These are phyloP conservation scores for Drosophila mimica DNA, from an alignment of 2,888 invertebrate genomes.

Conservation along the genomic window DNA sequence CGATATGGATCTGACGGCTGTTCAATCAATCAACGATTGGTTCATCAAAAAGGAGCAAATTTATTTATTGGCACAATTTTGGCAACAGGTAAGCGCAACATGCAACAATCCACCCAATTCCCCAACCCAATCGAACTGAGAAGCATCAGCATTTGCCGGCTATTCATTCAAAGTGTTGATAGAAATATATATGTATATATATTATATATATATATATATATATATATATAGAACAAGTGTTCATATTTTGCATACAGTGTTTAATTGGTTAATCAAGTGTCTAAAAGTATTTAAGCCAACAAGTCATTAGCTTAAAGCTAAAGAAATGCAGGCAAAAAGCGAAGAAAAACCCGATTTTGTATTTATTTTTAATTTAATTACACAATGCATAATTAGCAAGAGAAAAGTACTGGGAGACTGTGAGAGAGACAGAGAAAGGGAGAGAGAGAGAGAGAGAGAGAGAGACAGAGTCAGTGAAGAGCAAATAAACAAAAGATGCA, in stretches of 20 bases:
- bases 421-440: neutral
- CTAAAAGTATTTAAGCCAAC: neutral
- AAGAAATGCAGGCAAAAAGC: neutral
- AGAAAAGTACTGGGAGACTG: neutral
- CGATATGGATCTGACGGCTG: constrained; percentile 96
- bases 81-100: constrained; percentile 94
- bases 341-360: neutral
- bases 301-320: neutral
- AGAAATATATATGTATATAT: too few species aligned
- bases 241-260: neutral
- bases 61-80: constrained; percentile 96
- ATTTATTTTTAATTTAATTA: neutral
- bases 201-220: neutral
- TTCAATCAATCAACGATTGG: constrained; percentile 97
- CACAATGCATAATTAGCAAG: neutral
- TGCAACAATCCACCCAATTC: neutral
- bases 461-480: too few species aligned
- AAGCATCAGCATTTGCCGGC: neutral
- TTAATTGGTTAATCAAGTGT: neutral
- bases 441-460: neutral
- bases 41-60: constrained; percentile 97
- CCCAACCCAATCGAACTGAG: neutral
- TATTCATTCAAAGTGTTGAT: neutral
- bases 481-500: neutral
- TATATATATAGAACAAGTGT: neutral